These are phyloP conservation scores for Pantherophis vulpinus DNA, from an alignment of 2,797 vertebrate genomes.

Conservation along the genomic window DNA sequence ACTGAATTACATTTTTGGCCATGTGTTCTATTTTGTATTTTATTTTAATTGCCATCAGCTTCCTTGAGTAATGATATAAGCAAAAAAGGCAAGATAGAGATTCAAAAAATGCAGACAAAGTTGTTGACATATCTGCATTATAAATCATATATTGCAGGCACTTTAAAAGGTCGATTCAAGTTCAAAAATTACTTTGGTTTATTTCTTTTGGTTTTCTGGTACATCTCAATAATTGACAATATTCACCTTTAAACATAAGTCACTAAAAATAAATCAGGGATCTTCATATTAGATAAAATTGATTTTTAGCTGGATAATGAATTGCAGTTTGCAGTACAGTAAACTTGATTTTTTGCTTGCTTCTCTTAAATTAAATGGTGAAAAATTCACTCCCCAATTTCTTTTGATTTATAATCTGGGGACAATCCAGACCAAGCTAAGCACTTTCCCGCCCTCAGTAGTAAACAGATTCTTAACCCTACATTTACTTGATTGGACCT, in stretches of 20 bases:
- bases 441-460: neutral
- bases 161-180: slow-evolving; percentile 42
- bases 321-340: slow-evolving; percentile 12
- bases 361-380: neutral
- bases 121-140: slow-evolving; percentile 24
- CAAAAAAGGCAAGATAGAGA: neutral
- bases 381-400: neutral
- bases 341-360: neutral
- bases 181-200: slow-evolving; percentile 10
- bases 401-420: neutral
- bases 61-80: neutral
- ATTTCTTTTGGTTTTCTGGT: slow-evolving; percentile 26
- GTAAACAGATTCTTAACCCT: neutral
- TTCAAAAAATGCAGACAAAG: neutral
- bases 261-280: slow-evolving; percentile 15
- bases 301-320: slow-evolving; percentile 12
- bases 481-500: neutral
- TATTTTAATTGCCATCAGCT: neutral
- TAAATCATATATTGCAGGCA: slow-evolving; percentile 41
- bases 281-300: slow-evolving; percentile 2
- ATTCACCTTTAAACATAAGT: neutral
- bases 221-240: slow-evolving; percentile 15
- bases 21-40: neutral
- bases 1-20: neutral
- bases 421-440: neutral